Evolutionary conservation across 2,888 invertebrate genomes (phyloP).

Genomic region (Sicus ferrugineus): DNA sequence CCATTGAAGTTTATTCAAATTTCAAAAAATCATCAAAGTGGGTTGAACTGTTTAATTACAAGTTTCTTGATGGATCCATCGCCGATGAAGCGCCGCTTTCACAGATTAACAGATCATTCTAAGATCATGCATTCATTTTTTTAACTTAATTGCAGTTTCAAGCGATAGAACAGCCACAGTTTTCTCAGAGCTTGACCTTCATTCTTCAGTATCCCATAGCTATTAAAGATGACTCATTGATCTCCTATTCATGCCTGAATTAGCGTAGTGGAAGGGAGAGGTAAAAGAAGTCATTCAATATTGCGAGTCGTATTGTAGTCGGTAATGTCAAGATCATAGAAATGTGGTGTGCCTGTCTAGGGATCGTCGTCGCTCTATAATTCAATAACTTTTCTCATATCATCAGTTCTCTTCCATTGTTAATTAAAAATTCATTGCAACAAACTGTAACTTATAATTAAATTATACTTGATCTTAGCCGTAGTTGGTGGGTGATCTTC

Average conservation of each 20-base stretch:
- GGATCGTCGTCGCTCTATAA: slow-evolving; percentile 1
- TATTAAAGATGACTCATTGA: background rate
- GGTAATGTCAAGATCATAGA: slow-evolving; percentile 22
- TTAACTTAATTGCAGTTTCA: too few relatives aligned
- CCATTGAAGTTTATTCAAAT: too few relatives aligned
- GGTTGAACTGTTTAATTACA: too few relatives aligned
- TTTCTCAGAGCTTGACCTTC: too few relatives aligned
- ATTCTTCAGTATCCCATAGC: too few relatives aligned
- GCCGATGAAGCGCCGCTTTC: too few relatives aligned
- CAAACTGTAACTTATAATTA: background rate
- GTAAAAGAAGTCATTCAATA: background rate
- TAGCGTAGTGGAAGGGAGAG: background rate
- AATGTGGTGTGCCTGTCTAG: background rate
- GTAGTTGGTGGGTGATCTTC: background rate
- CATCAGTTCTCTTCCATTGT: background rate
- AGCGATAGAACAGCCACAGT: too few relatives aligned
- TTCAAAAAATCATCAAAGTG: too few relatives aligned
- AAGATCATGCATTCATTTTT: too few relatives aligned
- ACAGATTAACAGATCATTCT: too few relatives aligned
- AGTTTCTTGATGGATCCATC: too few relatives aligned
- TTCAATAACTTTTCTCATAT: too few relatives aligned
- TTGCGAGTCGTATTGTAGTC: background rate
- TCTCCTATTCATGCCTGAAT: background rate
- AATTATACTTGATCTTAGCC: background rate
- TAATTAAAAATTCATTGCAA: slow-evolving; percentile 2